These are phyloP conservation scores for Hystrix cristata DNA, from an alignment of 2,113 vertebrate genomes.

Conservation along the genomic window DNA sequence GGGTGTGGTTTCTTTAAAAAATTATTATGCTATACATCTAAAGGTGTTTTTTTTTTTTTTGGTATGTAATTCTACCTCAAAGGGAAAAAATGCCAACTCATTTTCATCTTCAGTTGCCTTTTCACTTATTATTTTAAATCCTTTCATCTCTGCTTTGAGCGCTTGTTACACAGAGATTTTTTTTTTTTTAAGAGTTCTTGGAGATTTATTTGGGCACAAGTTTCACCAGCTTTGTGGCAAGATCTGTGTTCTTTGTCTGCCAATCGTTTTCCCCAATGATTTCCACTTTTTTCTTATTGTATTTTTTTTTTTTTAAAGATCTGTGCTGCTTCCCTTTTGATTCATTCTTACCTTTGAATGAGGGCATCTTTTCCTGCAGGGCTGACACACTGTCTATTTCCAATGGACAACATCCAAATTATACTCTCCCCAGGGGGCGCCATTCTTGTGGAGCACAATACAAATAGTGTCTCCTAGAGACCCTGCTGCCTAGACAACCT, in stretches of 20 bases:
- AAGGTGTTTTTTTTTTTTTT: neutral
- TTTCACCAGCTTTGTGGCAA: conserved; percentile 47
- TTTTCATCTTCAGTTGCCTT: neutral
- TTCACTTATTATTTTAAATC: neutral
- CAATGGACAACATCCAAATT: neutral
- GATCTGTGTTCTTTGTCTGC: conserved; percentile 34
- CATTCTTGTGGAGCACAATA: neutral
- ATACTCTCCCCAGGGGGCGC: conserved; percentile 28
- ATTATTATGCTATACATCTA: neutral
- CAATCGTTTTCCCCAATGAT: neutral
- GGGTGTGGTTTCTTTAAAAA: conserved; percentile 40
- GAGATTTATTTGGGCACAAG: conserved; percentile 47
- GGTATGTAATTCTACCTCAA: neutral
- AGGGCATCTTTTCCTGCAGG: conserved; percentile 13
- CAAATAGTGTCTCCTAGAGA: conserved; percentile 1
- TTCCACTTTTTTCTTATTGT: neutral
- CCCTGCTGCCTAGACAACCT: neutral
- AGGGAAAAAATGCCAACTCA: neutral
- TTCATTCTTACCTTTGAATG: conserved; percentile 31
- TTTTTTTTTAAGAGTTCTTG: conserved; percentile 39
- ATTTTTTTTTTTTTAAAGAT: conserved; percentile 34
- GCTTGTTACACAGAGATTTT: neutral
- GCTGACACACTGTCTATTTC: conserved; percentile 16
- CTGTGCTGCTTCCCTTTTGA: neutral
- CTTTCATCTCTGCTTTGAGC: conserved; percentile 20